These are phyloP conservation scores for Spodoptera picta DNA, from an alignment of 2,888 invertebrate species.

Conservation along the genomic window DNA sequence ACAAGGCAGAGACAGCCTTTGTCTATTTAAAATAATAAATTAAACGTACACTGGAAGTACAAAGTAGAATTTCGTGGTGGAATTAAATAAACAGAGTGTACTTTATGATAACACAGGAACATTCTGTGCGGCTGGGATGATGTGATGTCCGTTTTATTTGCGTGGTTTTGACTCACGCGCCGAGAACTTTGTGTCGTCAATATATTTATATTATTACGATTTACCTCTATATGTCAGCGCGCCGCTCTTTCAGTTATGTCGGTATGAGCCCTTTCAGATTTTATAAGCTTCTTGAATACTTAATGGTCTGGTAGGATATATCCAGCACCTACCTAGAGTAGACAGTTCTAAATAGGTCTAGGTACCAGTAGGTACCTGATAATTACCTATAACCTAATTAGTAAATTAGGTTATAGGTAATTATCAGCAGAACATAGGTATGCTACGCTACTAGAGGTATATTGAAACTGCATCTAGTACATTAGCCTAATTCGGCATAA, in stretches of 20 bases:
- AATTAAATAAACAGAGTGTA: constrained; percentile 16
- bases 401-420: too few relatives aligned
- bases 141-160: constrained; percentile 45
- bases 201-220: constrained; percentile 37
- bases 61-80: background rate
- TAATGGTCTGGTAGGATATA: too few relatives aligned
- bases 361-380: too few relatives aligned
- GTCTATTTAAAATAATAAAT: constrained; percentile 42
- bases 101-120: constrained; percentile 20
- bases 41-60: constrained; percentile 21
- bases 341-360: too few relatives aligned
- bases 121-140: constrained; percentile 28
- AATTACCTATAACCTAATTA: too few relatives aligned
- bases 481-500: too few relatives aligned
- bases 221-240: constrained; percentile 29
- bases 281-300: constrained; percentile 10
- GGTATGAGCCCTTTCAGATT: constrained; percentile 23
- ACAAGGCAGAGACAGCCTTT: constrained; percentile 38
- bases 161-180: constrained; percentile 46
- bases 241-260: constrained; percentile 24
- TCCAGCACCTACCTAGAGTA: too few relatives aligned
- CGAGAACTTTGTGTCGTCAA: constrained; percentile 44
- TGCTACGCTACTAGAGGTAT: too few relatives aligned
- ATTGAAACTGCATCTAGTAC: too few relatives aligned
- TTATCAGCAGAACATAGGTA: too few relatives aligned